phyloP scores from a whole-genome alignment of 2,888 invertebrate species.

The Sminthurides aquaticus region DNA sequence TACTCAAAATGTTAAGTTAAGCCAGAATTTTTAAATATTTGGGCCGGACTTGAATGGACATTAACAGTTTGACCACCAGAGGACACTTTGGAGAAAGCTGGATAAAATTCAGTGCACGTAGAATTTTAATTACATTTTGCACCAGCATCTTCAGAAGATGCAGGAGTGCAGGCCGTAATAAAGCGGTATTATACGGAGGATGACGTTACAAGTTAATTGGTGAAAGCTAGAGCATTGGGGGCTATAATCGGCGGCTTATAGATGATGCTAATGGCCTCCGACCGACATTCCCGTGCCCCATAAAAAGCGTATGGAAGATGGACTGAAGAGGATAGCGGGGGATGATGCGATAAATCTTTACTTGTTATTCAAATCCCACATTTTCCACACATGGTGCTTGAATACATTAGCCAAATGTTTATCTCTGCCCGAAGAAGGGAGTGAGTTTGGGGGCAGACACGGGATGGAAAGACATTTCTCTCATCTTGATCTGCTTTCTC shows the following conservation, averaged over 20 bases:
- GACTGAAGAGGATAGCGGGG: too few species aligned
- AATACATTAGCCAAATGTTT: too few species aligned
- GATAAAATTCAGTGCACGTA: neutral
- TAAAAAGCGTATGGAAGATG: too few species aligned
- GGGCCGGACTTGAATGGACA: too few species aligned
- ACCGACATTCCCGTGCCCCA: too few species aligned
- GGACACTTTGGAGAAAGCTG: too few species aligned
- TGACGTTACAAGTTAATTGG: neutral
- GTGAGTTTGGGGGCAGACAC: neutral
- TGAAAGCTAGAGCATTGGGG: neutral
- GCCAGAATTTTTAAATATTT: too few species aligned
- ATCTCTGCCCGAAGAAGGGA: too few species aligned
- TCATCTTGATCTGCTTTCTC: too few species aligned
- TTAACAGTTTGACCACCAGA: too few species aligned
- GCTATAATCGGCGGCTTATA: neutral
- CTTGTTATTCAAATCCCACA: conserved; percentile 6
- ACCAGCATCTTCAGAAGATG: neutral
- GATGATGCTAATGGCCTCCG: neutral
- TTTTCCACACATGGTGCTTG: conserved; percentile 8
- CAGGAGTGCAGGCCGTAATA: neutral
- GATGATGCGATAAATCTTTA: conserved; percentile 3
- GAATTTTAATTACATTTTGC: neutral
- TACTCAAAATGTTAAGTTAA: too few species aligned
- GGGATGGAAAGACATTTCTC: neutral
- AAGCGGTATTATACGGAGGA: neutral